phyloP scores from a whole-genome alignment of 2,888 invertebrate species.

The Dermolepida albohirtum region DNA sequence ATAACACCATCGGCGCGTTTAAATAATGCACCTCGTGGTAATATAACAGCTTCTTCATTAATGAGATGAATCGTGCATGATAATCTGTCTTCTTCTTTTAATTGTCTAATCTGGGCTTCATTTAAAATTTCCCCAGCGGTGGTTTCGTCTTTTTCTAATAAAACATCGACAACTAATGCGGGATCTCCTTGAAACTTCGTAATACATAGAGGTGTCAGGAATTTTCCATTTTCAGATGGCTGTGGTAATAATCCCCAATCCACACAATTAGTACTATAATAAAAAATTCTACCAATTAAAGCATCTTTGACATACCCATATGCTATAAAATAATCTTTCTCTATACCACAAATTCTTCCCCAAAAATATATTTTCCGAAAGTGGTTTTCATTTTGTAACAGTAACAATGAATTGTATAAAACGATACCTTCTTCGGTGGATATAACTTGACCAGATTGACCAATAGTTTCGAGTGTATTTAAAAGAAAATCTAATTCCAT shows the following conservation, averaged over 20 bases:
- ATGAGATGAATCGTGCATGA: slow-evolving; percentile 78
- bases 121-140: slow-evolving; percentile 67
- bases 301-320: slow-evolving; percentile 83
- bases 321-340: slow-evolving; percentile 85
- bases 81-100: slow-evolving; percentile 85
- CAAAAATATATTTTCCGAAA: slow-evolving; percentile 85
- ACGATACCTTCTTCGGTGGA: slow-evolving; percentile 79
- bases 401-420: slow-evolving; percentile 80
- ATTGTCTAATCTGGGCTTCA: slow-evolving; percentile 65
- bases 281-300: slow-evolving; percentile 77
- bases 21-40: slow-evolving; percentile 83
- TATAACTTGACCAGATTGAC: slow-evolving; percentile 76
- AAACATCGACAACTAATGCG: slow-evolving; percentile 64
- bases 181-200: slow-evolving; percentile 67
- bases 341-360: slow-evolving; percentile 84
- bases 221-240: slow-evolving; percentile 63
- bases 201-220: slow-evolving; percentile 63
- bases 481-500: slow-evolving; percentile 71
- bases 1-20: slow-evolving; percentile 79
- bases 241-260: slow-evolving; percentile 76
- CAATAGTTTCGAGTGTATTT: slow-evolving; percentile 68
- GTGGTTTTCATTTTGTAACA: slow-evolving; percentile 87
- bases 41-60: slow-evolving; percentile 79
- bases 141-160: slow-evolving; percentile 69
- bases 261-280: slow-evolving; percentile 80